phyloP scores from a whole-genome alignment of 2,797 vertebrate genomes.

The Phoebastria nigripes region DNA sequence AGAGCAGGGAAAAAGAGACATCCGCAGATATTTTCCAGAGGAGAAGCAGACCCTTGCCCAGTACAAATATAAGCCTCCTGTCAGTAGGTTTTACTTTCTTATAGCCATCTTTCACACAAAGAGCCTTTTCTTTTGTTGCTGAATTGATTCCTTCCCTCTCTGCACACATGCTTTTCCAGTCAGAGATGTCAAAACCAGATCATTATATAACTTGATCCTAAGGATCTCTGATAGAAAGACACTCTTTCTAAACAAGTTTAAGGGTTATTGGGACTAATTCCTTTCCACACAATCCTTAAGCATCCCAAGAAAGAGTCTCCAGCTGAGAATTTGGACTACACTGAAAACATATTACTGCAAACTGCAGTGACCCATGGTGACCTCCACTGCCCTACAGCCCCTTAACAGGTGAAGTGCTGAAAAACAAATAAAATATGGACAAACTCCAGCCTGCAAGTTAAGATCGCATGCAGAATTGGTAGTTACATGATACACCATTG shows the following conservation, averaged over 20 bases:
- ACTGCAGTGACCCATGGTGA: slow-evolving; percentile 45
- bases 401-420: slow-evolving; percentile 56
- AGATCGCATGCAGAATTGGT: not conserved
- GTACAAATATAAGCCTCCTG: not conserved
- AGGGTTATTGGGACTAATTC: slow-evolving; percentile 50
- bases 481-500: not conserved
- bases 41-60: not conserved
- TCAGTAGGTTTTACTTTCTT: not conserved
- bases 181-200: slow-evolving; percentile 31
- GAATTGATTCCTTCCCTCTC: slow-evolving; percentile 21
- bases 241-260: slow-evolving; percentile 44
- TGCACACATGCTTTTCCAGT: not conserved
- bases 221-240: slow-evolving; percentile 31
- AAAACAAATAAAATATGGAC: slow-evolving; percentile 43
- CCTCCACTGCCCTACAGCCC: slow-evolving; percentile 28
- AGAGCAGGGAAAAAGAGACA: not conserved
- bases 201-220: slow-evolving; percentile 27
- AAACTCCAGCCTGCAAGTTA: slow-evolving; percentile 23
- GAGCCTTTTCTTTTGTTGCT: slow-evolving; percentile 26
- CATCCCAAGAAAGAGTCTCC: slow-evolving; percentile 66
- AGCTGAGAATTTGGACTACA: slow-evolving; percentile 69
- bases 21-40: not conserved
- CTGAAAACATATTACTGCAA: slow-evolving; percentile 63
- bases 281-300: slow-evolving; percentile 54
- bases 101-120: not conserved